Evolutionary conservation across 2,113 vertebrate species (phyloP).

Genomic region (Leuciscus idus): DNA sequence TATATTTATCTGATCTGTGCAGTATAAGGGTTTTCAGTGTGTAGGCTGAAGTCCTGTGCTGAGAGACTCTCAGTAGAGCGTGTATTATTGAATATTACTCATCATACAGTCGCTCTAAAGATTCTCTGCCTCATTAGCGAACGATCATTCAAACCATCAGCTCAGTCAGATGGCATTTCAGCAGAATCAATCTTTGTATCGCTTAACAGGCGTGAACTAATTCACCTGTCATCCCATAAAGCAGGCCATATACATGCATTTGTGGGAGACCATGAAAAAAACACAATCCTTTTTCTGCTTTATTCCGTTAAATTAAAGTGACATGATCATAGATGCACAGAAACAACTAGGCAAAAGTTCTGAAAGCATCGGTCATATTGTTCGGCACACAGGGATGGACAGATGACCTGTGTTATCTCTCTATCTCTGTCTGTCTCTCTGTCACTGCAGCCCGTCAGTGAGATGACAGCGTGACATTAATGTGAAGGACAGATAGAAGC

Average conservation of each 20-base stretch:
- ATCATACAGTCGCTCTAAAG: conserved; percentile 16
- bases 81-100: conserved; percentile 39
- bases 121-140: conserved; percentile 41
- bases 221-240: conserved; percentile 18
- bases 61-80: conserved; percentile 6
- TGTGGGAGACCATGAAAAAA: not conserved
- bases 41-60: not conserved
- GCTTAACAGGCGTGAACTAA: conserved; percentile 16
- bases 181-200: conserved; percentile 17
- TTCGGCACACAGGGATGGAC: not conserved
- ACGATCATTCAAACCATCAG: conserved; percentile 18
- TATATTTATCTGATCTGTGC: not conserved
- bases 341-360: not conserved
- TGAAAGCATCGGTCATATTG: not conserved
- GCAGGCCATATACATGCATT: not conserved
- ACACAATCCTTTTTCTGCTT: not conserved
- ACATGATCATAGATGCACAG: not conserved
- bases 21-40: not conserved
- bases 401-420: conserved; percentile 27
- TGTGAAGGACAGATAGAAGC: conserved; percentile 52
- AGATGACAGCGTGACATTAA: conserved; percentile 47
- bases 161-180: conserved; percentile 11
- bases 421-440: conserved; percentile 16
- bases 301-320: not conserved
- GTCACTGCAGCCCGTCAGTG: conserved; percentile 2